Evolutionary conservation across 1,140 invertebrate species (phyloP).

Genomic region (Elymnias hypermnestra): DNA sequence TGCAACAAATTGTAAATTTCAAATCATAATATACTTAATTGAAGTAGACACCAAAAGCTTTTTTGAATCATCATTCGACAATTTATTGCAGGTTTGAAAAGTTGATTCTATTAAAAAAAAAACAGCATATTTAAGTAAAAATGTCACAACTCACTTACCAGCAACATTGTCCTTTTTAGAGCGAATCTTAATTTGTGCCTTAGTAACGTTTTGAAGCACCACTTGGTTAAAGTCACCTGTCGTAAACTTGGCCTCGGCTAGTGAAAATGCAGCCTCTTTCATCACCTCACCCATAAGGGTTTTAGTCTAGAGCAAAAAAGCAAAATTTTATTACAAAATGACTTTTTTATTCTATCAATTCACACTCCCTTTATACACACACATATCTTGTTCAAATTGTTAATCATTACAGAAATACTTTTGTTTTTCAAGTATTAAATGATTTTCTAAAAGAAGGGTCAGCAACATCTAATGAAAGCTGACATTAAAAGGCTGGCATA

Average conservation of each 20-base stretch:
- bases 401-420: too few relatives aligned
- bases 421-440: too few relatives aligned
- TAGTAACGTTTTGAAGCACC: slow-evolving; percentile 99
- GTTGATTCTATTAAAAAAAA: too few relatives aligned
- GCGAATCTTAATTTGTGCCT: slow-evolving; percentile 98
- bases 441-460: too few relatives aligned
- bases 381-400: too few relatives aligned
- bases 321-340: background rate
- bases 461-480: too few relatives aligned
- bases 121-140: background rate
- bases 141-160: slow-evolving; percentile 79
- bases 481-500: too few relatives aligned
- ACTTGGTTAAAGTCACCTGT: slow-evolving; percentile 99
- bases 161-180: slow-evolving; percentile 99
- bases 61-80: too few relatives aligned
- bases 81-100: too few relatives aligned
- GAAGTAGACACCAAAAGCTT: too few relatives aligned
- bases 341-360: too few relatives aligned
- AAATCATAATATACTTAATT: background rate
- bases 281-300: slow-evolving; percentile 99
- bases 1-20: background rate
- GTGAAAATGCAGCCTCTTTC: slow-evolving; percentile 99
- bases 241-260: slow-evolving; percentile 99
- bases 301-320: slow-evolving; percentile 88
- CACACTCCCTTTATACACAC: too few relatives aligned